phyloP scores from a whole-genome alignment of 2,888 invertebrate genomes.

The Scrobipalpa atriplicella region DNA sequence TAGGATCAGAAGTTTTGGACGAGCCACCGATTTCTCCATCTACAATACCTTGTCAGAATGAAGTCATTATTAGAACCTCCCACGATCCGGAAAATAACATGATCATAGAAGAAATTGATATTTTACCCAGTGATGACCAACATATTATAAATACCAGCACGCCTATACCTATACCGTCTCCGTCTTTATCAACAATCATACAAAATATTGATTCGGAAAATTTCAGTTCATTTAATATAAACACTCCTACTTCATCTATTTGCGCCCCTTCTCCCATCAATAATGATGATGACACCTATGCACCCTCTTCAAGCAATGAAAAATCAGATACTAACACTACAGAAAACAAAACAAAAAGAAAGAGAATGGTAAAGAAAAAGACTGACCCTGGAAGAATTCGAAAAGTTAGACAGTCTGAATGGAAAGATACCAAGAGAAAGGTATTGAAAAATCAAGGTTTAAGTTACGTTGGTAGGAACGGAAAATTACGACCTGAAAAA shows the following conservation, averaged over 20 bases:
- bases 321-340: background rate
- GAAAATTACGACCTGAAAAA: background rate
- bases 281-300: background rate
- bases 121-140: background rate
- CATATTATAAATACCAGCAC: slow-evolving; percentile 16
- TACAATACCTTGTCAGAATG: background rate
- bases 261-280: background rate
- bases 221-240: slow-evolving; percentile 8
- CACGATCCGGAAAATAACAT: background rate
- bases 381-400: background rate
- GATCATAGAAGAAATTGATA: slow-evolving; percentile 9
- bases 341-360: background rate
- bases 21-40: background rate
- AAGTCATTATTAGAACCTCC: slow-evolving; percentile 2
- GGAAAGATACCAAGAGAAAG: slow-evolving; percentile 18
- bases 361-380: background rate
- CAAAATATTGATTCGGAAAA: slow-evolving; percentile 17
- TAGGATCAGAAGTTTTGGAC: background rate
- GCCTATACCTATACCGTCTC: background rate
- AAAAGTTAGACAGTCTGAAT: background rate
- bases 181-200: slow-evolving; percentile 1
- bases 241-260: slow-evolving; percentile 8
- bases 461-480: slow-evolving; percentile 2
- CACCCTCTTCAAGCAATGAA: background rate
- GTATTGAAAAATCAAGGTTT: background rate